Base-by-base conservation (phyloP, 2,888 invertebrate genomes). In the Brachycybe producta region DNA sequence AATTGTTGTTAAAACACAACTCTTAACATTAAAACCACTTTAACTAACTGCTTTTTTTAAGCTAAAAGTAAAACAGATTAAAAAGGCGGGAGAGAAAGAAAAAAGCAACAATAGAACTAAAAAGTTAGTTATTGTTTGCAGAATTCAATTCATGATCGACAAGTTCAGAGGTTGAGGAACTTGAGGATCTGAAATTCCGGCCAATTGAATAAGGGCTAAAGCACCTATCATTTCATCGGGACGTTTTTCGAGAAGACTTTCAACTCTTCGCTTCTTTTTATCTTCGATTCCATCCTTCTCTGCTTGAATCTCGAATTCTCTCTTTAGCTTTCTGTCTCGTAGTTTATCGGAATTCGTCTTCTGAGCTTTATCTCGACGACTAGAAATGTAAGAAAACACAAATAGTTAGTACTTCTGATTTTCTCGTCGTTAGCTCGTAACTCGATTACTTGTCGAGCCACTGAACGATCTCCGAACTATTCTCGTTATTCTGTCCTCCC, bases 191-290 rank as follows among this genome's bases (percentile, higher is more conserved):
- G 26, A 15, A 45, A 39, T 52, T 42, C 54, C 72, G 32, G 75
- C 73, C 38, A 77, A 61, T 61, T 77, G 74, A 63, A 77, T 76
- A 19, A 77, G 64, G 34, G 77, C 77, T 61, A 77, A 68, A 34
- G 77, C 77, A 21, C 76, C 75, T 55, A 76, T 67, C 71, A 75
- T 75, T 58, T 76, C 69, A 34, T 70, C 66, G 58, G 67, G 69
- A 36, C 68, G 67, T 35, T 43, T 24, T 19, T 41, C 30, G 21
- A 28, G 38, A 23, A 40, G 21, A 13, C 40, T 19, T n/a, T 30
- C 28, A 13, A 30, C 5, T 8, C 13, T 8, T 34, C 17, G 21
- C 11, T 19, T 17, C 23, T 28, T 40, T 13, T 49, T 49, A 23
- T 49, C 41, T 26, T 49, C 46, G 5, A 41, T 36, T 26, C 32